Evolutionary conservation across 2,113 vertebrate genomes (phyloP).

Genomic region (Toxotes chatareus): DNA sequence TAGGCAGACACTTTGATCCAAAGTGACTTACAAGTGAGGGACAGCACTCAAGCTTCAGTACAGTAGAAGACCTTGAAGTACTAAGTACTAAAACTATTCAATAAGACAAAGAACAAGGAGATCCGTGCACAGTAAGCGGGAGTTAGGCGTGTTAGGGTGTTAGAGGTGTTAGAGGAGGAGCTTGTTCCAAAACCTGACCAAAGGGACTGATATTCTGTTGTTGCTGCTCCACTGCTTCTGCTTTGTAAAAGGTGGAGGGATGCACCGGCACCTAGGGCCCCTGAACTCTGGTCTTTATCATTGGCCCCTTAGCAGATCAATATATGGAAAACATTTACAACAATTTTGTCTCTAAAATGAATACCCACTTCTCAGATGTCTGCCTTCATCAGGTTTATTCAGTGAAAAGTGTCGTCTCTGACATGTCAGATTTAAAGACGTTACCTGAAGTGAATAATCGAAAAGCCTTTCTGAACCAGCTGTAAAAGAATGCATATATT

Average conservation of each 20-base stretch:
- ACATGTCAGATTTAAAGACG: slow-evolving; percentile 17
- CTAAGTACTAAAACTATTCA: not conserved
- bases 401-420: slow-evolving; percentile 23
- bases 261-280: too few relatives aligned
- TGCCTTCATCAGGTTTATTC: not conserved
- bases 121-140: not conserved
- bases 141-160: not conserved
- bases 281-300: too few relatives aligned
- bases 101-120: not conserved
- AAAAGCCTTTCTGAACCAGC: slow-evolving; percentile 38
- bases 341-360: too few relatives aligned
- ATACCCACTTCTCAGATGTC: too few relatives aligned
- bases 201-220: too few relatives aligned
- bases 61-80: not conserved
- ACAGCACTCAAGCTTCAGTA: not conserved
- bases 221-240: too few relatives aligned
- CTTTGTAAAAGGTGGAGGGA: too few relatives aligned
- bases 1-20: not conserved
- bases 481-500: slow-evolving; percentile 47
- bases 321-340: too few relatives aligned
- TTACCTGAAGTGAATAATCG: slow-evolving; percentile 9
- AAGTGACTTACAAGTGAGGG: not conserved
- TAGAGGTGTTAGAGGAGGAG: too few relatives aligned
- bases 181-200: too few relatives aligned
- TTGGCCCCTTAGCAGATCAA: too few relatives aligned